Evolutionary conservation across 2,113 vertebrate species (phyloP).

Genomic region (Narcine bancroftii): DNA sequence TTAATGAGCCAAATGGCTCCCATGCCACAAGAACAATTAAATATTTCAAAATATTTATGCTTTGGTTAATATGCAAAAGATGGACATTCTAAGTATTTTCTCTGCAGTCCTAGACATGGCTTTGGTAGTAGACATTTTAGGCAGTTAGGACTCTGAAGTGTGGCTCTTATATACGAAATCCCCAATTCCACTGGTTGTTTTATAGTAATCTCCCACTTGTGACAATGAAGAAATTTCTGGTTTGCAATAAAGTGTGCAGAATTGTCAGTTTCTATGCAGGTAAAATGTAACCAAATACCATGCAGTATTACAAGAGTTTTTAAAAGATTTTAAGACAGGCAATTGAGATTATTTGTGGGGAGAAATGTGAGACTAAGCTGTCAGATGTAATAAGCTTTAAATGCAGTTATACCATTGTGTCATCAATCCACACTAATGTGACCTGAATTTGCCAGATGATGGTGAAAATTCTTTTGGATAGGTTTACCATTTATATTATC

Average conservation of each 20-base stretch:
- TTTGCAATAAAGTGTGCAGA: slow-evolving; percentile 25
- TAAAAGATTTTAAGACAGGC: no score
- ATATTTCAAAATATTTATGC: neutral
- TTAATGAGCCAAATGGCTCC: no score
- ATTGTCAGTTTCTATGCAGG: slow-evolving; percentile 19
- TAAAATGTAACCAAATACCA: neutral
- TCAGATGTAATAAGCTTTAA: neutral
- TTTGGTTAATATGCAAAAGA: neutral
- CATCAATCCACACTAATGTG: neutral
- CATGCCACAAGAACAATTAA: neutral
- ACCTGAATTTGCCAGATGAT: neutral
- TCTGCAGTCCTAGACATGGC: neutral
- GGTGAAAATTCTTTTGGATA: neutral
- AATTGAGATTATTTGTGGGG: no score
- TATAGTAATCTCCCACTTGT: neutral
- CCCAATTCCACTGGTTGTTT: neutral
- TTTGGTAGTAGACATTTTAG: no score
- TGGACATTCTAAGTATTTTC: neutral
- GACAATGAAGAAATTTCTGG: neutral
- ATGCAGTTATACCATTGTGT: neutral
- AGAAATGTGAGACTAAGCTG: neutral
- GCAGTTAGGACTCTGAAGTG: neutral
- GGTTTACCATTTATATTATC: neutral
- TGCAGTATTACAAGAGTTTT: no score
- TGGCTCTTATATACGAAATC: neutral